Conservation (phyloP, 2,888 invertebrate genomes). For the Raillietiella orientalis region DNA sequence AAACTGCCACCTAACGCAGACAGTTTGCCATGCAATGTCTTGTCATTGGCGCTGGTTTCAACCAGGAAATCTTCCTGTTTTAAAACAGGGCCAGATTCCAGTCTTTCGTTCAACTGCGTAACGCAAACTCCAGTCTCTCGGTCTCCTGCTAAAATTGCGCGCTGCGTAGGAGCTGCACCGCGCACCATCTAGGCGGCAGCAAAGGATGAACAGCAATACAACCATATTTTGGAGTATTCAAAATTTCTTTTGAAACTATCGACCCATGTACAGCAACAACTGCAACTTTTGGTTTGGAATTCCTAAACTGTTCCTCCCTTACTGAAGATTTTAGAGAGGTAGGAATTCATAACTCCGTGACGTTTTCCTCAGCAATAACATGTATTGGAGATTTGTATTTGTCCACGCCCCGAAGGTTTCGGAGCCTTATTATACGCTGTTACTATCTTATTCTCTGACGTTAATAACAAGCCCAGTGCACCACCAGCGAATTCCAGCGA, state of each 20-base stretch:
- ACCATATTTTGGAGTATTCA: neutral
- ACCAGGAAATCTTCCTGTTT: neutral
- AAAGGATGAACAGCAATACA: neutral
- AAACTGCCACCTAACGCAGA: neutral
- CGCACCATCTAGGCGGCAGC: neutral
- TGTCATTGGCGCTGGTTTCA: neutral
- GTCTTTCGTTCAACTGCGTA: neutral
- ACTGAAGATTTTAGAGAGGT: no score
- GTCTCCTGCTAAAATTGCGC: neutral
- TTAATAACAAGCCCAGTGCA: no score
- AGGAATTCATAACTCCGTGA: no score
- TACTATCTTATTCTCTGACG: no score
- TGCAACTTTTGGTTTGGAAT: no score
- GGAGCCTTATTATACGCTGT: no score
- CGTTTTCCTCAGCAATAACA: no score
- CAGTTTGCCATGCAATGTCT: neutral
- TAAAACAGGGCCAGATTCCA: neutral
- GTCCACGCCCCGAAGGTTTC: no score
- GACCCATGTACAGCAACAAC: slow-evolving; percentile 1
- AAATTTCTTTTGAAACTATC: neutral
- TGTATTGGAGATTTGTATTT: no score
- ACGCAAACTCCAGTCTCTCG: neutral
- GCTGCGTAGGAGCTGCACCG: neutral
- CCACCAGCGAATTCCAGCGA: no score
- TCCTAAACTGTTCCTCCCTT: no score